Percentiles rank a stretch among this genome's conserved stretches.
Evolutionary conservation across 2,888 invertebrate species (phyloP).

Genomic region (Sussaba pulchella): DNA sequence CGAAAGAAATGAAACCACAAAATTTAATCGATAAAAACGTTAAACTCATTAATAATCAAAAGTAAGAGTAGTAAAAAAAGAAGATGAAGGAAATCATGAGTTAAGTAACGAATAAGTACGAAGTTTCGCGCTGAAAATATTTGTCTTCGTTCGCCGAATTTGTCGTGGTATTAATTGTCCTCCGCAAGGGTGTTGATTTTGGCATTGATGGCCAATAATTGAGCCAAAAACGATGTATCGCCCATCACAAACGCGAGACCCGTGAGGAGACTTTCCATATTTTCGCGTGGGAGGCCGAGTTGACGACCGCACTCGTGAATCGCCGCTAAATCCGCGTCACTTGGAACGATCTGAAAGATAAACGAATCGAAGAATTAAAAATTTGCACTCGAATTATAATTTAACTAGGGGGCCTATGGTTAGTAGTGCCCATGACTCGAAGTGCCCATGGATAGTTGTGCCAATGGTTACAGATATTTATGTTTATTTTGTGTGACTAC

Average conservation of each 20-base stretch:
- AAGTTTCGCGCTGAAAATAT: slow-evolving; percentile 48
- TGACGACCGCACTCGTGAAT: slow-evolving; percentile 90
- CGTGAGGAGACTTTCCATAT: slow-evolving; percentile 88
- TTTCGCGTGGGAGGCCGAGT: slow-evolving; percentile 88
- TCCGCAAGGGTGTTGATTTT: slow-evolving; percentile 92
- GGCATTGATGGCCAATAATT: slow-evolving; percentile 92
- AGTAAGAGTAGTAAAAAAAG: slow-evolving; percentile 47
- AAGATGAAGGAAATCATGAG: slow-evolving; percentile 45
- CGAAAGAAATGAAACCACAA: slow-evolving; percentile 4
- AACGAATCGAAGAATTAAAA: no score
- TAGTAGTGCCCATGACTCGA: no score
- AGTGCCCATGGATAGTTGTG: no score
- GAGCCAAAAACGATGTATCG: slow-evolving; percentile 90
- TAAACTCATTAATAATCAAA: slow-evolving; percentile 33
- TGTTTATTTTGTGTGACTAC: no score
- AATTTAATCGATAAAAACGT: slow-evolving; percentile 49
- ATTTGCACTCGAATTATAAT: no score
- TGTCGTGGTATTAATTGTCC: slow-evolving; percentile 87
- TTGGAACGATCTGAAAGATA: slow-evolving; percentile 78
- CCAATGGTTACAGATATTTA: no score
- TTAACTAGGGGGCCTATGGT: no score
- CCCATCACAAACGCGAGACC: slow-evolving; percentile 89
- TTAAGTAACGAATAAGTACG: slow-evolving; percentile 57
- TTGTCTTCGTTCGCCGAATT: slow-evolving; percentile 49
- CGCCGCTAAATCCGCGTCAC: slow-evolving; percentile 86